Evolutionary conservation across 2,797 vertebrate species (phyloP), one percentile per base, ranked within the genome.

Genomic region (Pygocentrus nattereri): DNA sequence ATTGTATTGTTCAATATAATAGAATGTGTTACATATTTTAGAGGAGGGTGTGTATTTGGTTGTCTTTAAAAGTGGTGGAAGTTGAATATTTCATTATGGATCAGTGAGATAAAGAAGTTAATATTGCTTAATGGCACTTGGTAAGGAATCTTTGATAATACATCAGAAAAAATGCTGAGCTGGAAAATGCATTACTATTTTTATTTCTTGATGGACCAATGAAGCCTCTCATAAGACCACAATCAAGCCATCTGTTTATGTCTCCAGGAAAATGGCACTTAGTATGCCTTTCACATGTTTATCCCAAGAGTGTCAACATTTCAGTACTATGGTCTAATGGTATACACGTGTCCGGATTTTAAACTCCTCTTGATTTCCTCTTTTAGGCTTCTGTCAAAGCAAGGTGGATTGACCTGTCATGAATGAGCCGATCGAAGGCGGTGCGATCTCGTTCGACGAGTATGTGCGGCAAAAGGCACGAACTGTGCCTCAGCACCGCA

Each of bases 381-480:
- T 59, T 58, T 3, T 67, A 86, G 84, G 81, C 70, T 81, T 80
- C 62, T 76, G 85, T 82, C 62, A 85, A 85, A 82, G 68, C 79
- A 74, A 85, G 85, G 84, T 83, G 82, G 83, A 76, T 82, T 88
- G 88, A 93, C 84, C 82, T 85, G 94, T 94, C 92, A 99, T 99
- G 98, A 99, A 98, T 94, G 98, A 99, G 92, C 98, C 97, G 88
- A 90, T 97, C 92, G 98, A 99, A 93, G 98, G 98, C 83, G 93
- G 94, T 91, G 96, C 98, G 91, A 97, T 99, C 92, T 98, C 98
- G 82, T 99, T 98, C 90, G 98, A 99, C 92, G 98, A 99, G 86
- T 99, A 99, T 89, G 97, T 99, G 93, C 96, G 98, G 81, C 97
- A 98, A 87, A 99, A 98, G 93, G 98, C 98, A 0, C 96, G 98